phyloP scores from a whole-genome alignment of 2,113 vertebrate species.

The Gambusia affinis region DNA sequence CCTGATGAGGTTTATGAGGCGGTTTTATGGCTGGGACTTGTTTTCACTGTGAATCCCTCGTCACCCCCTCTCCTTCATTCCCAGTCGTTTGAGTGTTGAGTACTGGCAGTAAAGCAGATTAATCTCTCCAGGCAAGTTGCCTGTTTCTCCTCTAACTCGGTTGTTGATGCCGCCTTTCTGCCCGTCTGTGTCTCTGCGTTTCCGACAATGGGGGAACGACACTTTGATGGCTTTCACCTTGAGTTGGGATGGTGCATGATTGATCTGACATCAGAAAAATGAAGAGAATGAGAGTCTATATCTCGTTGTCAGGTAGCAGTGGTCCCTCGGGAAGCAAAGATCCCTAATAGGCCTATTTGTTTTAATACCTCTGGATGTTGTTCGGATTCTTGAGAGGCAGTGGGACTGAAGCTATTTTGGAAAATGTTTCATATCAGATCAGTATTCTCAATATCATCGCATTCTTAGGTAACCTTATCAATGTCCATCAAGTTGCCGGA shows the following conservation, averaged over 20 bases:
- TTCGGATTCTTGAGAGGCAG: constrained; percentile 49
- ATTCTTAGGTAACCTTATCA: constrained; percentile 66
- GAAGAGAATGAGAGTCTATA: constrained; percentile 67
- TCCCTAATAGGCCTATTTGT: constrained; percentile 62
- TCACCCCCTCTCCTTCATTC: background rate
- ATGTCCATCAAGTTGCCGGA: constrained; percentile 64
- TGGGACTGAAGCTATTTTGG: constrained; percentile 29
- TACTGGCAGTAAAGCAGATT: constrained; percentile 61
- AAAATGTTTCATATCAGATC: constrained; percentile 35
- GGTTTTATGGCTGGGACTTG: constrained; percentile 42
- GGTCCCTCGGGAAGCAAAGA: constrained; percentile 33
- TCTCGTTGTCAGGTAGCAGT: constrained; percentile 46
- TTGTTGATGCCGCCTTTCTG: constrained; percentile 52
- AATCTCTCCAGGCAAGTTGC: constrained; percentile 51
- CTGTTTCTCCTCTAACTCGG: constrained; percentile 29
- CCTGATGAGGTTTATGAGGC: constrained; percentile 51
- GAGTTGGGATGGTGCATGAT: constrained; percentile 68
- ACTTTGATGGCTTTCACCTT: constrained; percentile 75
- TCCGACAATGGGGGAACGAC: constrained; percentile 49
- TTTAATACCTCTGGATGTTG: constrained; percentile 68
- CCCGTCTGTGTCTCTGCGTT: constrained; percentile 29
- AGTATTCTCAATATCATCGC: constrained; percentile 36
- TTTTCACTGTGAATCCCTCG: constrained; percentile 35
- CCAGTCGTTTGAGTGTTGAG: constrained; percentile 43
- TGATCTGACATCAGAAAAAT: constrained; percentile 71